Evolutionary conservation across 2,888 invertebrate species (phyloP).

Genomic region (Chrysotoxum bicinctum): DNA sequence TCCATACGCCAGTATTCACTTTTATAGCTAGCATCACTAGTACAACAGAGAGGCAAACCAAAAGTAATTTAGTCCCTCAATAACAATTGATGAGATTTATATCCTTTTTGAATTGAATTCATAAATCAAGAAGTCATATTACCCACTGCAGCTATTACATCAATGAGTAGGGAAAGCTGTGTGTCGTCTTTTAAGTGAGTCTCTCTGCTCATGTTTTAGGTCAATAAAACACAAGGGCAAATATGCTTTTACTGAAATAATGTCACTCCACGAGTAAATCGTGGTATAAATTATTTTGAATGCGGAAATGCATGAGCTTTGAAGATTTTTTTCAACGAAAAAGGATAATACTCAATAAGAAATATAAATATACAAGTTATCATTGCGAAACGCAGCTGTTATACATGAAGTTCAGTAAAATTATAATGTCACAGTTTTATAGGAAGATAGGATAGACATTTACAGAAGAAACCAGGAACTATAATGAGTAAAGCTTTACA

Average conservation of each 20-base stretch:
- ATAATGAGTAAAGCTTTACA: no score
- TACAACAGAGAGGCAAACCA: not conserved
- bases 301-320: not conserved
- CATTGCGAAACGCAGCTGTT: no score
- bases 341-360: not conserved
- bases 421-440: no score
- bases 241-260: conserved; percentile 42
- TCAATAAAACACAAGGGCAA: conserved; percentile 21
- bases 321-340: not conserved
- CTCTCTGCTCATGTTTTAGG: not conserved
- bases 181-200: not conserved
- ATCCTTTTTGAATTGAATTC: conserved; percentile 67
- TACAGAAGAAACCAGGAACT: no score
- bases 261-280: conserved; percentile 27
- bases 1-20: not conserved
- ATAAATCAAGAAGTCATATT: conserved; percentile 57
- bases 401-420: no score
- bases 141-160: conserved; percentile 5
- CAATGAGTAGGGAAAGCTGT: not conserved
- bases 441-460: no score
- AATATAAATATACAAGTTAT: not conserved
- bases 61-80: conserved; percentile 57
- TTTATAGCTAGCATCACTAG: not conserved
- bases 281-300: conserved; percentile 4
- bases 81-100: conserved; percentile 65